Evolutionary conservation across 2,888 invertebrate genomes (phyloP), one percentile per base, ranked within the genome.

Genomic region (Notodonta ziczac): DNA sequence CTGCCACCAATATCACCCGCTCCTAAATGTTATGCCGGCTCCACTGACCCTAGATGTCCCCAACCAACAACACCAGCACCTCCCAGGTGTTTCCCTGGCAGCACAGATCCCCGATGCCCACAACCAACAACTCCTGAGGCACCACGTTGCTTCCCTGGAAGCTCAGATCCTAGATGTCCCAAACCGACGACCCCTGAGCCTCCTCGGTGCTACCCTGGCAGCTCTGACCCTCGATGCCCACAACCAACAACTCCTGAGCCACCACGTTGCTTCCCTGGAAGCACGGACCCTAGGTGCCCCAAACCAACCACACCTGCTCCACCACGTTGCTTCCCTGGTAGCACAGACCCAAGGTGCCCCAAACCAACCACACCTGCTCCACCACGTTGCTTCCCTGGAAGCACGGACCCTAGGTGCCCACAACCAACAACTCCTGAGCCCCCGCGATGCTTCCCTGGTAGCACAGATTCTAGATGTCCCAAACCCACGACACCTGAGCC

Each of bases 191-290:
- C 78, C 13, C 69, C 69, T 3, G 66, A 56, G 0, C 67, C 65
- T 3, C 73, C 70, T 6, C 65, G 69, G 5, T 84, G 85, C 58
- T 80, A 72, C 69, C 83, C 84, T 24, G 88, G 89, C 1, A 81
- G 83, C 3, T 70, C 51, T 0, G 76, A 78, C 32, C 65, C 73
- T 0, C 66, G 75, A 5, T 78, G 77, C 61, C 81, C 84, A 0
- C 70, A 71, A 58, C 78, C 84, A 5, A 75, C 84, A 64, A 70
- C 82, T 58, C 72, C 72, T 0, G 76, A 52, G 71, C 67, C 68
- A 74, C 70, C 82, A 66, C 62, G 67, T 62, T 70, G 74, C 58
- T 73, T 60, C 65, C 70, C 73, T 40, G 73, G 72, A 2, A 63
- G 59, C 16, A 63, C 58, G 0, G 78, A 82, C 44, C 65, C 71